Percentiles rank a stretch among this genome's conserved stretches.
Conservation (phyloP, 2,888 invertebrate species). For the Drosophila parthenogenetica region DNA sequence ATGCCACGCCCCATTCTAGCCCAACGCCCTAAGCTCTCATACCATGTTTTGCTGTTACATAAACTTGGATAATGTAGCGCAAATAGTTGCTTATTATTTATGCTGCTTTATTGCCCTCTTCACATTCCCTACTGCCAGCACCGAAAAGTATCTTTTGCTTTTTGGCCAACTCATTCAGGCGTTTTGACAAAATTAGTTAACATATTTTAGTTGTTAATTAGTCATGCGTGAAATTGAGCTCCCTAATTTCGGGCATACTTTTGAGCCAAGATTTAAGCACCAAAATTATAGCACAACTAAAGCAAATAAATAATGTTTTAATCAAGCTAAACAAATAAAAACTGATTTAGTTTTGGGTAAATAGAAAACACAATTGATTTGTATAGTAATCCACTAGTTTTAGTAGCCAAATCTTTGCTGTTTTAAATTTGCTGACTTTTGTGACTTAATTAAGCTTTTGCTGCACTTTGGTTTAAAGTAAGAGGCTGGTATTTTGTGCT, state of each 20-base stretch:
- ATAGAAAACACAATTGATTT: background rate
- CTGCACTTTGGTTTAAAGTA: constrained; percentile 18
- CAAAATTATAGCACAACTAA: constrained; percentile 1
- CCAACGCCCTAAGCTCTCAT: constrained; percentile 1
- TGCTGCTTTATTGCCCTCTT: constrained; percentile 66
- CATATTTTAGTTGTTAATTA: constrained; percentile 77
- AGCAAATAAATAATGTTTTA: background rate
- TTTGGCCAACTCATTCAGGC: constrained; percentile 66
- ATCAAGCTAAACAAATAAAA: background rate
- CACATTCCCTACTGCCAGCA: background rate
- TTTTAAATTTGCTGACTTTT: background rate
- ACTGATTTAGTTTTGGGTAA: background rate
- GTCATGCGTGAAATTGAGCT: constrained; percentile 77
- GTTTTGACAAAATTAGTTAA: constrained; percentile 71
- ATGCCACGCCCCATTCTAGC: background rate
- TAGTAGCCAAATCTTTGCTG: too few relatives aligned
- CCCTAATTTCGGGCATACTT: constrained; percentile 39
- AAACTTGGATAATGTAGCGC: constrained; percentile 81
- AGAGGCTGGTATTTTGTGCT: constrained; percentile 3
- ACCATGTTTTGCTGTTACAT: constrained; percentile 55
- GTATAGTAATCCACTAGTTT: too few relatives aligned
- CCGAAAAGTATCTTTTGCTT: constrained; percentile 50
- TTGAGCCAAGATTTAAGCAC: constrained; percentile 17
- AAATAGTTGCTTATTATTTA: constrained; percentile 80
- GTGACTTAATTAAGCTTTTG: background rate